Evolutionary conservation across 2,113 vertebrate species (phyloP), one percentile per base, ranked within the genome.

Genomic region (Orientallactaga bullata): DNA sequence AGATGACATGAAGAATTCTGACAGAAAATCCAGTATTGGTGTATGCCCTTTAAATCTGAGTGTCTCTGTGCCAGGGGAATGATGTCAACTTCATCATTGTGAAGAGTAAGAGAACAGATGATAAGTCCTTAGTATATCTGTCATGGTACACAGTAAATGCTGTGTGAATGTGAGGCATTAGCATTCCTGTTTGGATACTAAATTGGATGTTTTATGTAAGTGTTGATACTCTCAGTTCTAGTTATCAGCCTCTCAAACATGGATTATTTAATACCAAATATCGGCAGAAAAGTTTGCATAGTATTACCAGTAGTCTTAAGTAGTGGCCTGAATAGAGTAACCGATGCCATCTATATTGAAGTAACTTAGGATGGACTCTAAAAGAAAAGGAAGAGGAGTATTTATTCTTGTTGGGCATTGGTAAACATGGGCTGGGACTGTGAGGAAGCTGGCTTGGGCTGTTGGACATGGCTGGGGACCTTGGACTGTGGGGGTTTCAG

Each of bases 181-280:
- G 76, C 61, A 77, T 63, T 79, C 13, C 72, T 90, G 28, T 61
- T 76, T 78, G 72, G 39, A 51, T 61, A 89, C 71, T 82, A 77
- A 91, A 47, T 72, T 47, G 55, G 12, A 28, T 77, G 32, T 61
- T 89, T 85, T n/a, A 79, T 69, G 10, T 63, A 65, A 68, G 8
- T 91, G 35, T 72, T 42, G 30, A 66, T 55, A 28, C 18, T 35
- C 66, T 93, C 32, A 3, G 32, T 26, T 73, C 35, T 51, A 74
- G 72, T 58, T 12, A 68, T 39, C 73, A 66, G 80, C 69, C 61
- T 90, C 32, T 74, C 61, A 24, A 60, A 78, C 61, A 84, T 69
- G 83, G 37, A 30, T 63, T 83, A 85, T 12, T 7, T 63, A 47
- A 82, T 78, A 65, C 15, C 58, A 88, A 80, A 85, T 92, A 60